Base-by-base conservation (phyloP, 2,888 invertebrate species). In the Julus scanicus region DNA sequence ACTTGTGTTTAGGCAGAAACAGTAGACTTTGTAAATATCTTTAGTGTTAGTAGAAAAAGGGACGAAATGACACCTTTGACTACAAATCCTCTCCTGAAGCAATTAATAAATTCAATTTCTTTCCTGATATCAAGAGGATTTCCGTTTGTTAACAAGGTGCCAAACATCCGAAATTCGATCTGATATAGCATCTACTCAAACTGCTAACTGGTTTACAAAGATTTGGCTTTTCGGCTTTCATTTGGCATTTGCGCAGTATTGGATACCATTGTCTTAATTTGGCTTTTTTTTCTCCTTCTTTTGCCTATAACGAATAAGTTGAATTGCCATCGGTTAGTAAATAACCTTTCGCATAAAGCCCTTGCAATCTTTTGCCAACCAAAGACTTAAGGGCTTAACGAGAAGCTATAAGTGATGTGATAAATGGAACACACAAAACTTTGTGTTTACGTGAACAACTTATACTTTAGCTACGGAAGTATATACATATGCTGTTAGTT, bases 91-190 rank as follows among this genome's bases (percentile, higher is more conserved):
- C 29, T 71, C 0, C 71, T 8, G 71, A 29, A 71, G 71, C 71
- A n/a, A 71, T 71, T 71, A 71, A 71, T 71, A 71, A 71, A 71
- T 71, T 71, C 71, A 71, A 71, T 71, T 71, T 29, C 20, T 71
- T 71, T 29, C 1, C 8, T 29, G 71, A 71, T 71, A 71, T 71
- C 29, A 71, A 29, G 71, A 71, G 71, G 71, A 71, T 71, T 71
- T 71, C 71, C 71, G 4, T 11, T 29, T 71, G 71, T 71, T 71
- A 71, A 71, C 71, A 71, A 71, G 29, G 71, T 29, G 71, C 29
- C 71, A 71, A 71, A 71, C 71, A n/a, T 63, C 63, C 63, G 71
- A 71, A 71, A 71, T 71, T 71, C 71, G 71, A 71, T 71, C 71
- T 20, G n/a, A 2, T 71, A 20, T 71, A 71, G 29, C 71, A 71